These are phyloP conservation scores for Rhinatrema bivittatum DNA, from an alignment of 2,797 vertebrate genomes.

Conservation along the genomic window DNA sequence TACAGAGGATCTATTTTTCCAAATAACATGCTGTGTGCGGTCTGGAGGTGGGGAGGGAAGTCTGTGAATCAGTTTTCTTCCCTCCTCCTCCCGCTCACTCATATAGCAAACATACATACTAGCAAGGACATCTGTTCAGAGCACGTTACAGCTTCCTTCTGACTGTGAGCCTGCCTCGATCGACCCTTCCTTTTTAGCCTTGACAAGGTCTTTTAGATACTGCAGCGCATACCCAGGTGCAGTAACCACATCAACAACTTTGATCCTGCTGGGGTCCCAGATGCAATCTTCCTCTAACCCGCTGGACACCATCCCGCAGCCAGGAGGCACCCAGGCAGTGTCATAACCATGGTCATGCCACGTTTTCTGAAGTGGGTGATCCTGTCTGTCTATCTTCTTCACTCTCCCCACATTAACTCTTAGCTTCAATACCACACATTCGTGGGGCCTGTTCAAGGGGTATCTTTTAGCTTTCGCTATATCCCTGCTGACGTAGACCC, in stretches of 20 bases:
- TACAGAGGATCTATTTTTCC: no score
- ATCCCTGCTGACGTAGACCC: slow-evolving; percentile 55
- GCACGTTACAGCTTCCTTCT: no score
- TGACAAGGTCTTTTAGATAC: no score
- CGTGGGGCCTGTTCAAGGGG: rapidly evolving
- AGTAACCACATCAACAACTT: rapidly evolving
- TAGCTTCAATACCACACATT: slow-evolving; percentile 38
- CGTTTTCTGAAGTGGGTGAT: slow-evolving; percentile 24
- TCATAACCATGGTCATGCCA: slow-evolving; percentile 28
- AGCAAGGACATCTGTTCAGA: no score
- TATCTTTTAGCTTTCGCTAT: slow-evolving; percentile 45
- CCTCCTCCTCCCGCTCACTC: no score
- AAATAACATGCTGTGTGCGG: no score
- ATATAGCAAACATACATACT: no score
- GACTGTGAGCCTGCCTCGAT: no score
- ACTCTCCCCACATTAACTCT: slow-evolving; percentile 39
- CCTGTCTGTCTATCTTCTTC: slow-evolving; percentile 14
- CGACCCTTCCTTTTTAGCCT: no score
- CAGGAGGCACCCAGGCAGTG: slow-evolving; percentile 51
- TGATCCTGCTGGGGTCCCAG: slow-evolving; percentile 33
- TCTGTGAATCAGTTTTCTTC: no score
- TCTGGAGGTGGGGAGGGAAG: no score
- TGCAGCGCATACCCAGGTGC: no score
- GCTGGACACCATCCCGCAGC: slow-evolving; percentile 24
- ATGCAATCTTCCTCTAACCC: slow-evolving; percentile 47